Base-by-base conservation (phyloP, 1,140 invertebrate species). In the Ganaspis sp. region DNA sequence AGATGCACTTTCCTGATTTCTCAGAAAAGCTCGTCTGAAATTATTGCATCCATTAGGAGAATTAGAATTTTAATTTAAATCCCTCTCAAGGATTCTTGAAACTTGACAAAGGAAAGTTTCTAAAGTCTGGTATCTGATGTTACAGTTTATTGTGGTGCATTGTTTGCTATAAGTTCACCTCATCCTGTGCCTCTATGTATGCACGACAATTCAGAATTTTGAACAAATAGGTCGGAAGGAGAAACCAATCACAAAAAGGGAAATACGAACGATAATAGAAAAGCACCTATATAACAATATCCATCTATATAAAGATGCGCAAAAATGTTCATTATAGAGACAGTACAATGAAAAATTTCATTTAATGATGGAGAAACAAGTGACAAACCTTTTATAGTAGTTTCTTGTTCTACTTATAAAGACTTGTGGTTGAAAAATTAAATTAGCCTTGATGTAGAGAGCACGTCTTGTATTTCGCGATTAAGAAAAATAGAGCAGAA, bases 51-150 rank as follows among this genome's bases (percentile, higher is more conserved):
- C 26, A 64, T 64, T 29, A 64, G 9, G 15, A 64, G 23, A 26
- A 64, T 26, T n/a, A 64, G 11, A 64, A 64, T 64, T 11, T 34
- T n/a, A 29, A 64, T 64, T n/a, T n/a, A n/a, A 64, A 64, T 64
- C 23, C 29, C 15, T 15, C 11, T 12, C 23, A n/a, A 64, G 58
- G 21, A 29, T 64, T 64, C 29, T 12, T 64, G 23, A n/a, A 29
- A n/a, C 23, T 5, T 29, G 4, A 64, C 26, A 64, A 64, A 29
- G 23, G 58, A 64, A 21, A 29, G 21, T 64, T 64, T 64, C 58
- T 29, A 12, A 64, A 29, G 23, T 64, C 58, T 26, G 11, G 15
- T 64, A 64, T 29, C 58, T 26, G 21, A 64, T 64, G 12, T 11
- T 29, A 26, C 58, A 64, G 58, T 64, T 64, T 64, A 64, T 64